Base-by-base conservation (phyloP, 2,888 invertebrate species). In the Dendrolimus pini region DNA sequence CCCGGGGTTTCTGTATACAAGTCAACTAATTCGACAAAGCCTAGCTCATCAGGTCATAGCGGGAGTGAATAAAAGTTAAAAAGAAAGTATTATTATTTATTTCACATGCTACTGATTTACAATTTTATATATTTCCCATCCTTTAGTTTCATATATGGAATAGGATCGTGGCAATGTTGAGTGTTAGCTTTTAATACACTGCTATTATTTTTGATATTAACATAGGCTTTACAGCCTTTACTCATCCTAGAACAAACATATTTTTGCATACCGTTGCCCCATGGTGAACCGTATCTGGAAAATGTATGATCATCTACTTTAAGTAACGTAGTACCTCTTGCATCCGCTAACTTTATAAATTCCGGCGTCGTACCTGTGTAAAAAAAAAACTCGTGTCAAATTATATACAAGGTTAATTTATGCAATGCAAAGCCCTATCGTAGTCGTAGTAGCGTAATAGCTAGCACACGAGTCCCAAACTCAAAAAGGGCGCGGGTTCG, bases 231-330 rank as follows among this genome's bases (percentile, higher is more conserved):
- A 12, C 47, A 47, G 9, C 47, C 47, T 10, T 12, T 47, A 9
- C 12, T 47, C 9, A 10, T 47, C 12, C 47, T 47, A 9, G 47
- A 47, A 47, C 47, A 47, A 10, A 47, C 12, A 47, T 10, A 47
- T 47, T 47, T 64, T 64, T 3, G 61, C 54, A 55, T 62, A 56
- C 55, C 63, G 59, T 52, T 57, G 56, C 0, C 64, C 67, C 47
- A 47, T 10, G 47, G 47, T 12, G 47, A 10, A 10, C 47, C 47
- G 12, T 12, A 10, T 12, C 7, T 47, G 9, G 47, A 47, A 47
- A 47, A 47, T 47, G 47, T 47, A 12, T 47, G 12, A 10, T 47
- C 47, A 47, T 12, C 47, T 12, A 47, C 9, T 12, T 47, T 47
- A 47, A 47, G 47, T 8, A 47, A 47, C 9, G 12, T 47, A 10